A percentile compares a stretch with the other conserved stretches of the same genome.
Evolutionary conservation across 2,797 vertebrate species (phyloP).

Genomic region (Phoxinus dragarum): DNA sequence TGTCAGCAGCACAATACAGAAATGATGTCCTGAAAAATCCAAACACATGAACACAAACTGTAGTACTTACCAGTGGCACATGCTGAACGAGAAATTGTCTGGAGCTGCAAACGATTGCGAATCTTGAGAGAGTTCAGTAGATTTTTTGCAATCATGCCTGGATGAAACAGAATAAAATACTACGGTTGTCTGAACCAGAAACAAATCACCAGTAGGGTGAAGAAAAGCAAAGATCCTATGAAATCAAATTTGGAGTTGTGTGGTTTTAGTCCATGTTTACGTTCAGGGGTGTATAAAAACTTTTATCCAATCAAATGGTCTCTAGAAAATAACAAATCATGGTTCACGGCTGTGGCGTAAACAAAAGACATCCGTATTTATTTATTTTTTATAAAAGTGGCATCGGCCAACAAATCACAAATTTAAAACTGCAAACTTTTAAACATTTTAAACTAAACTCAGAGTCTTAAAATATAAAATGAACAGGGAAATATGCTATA

Average conservation of each 20-base stretch:
- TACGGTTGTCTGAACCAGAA: background rate
- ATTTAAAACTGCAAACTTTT: background rate
- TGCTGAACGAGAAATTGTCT: slow-evolving; percentile 69
- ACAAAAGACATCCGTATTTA: no score
- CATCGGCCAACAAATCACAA: background rate
- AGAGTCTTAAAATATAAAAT: background rate
- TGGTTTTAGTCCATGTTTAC: background rate
- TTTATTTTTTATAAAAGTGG: background rate
- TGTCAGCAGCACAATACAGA: background rate
- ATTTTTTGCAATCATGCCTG: slow-evolving; percentile 72
- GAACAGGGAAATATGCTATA: background rate
- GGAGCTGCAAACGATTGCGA: slow-evolving; percentile 71
- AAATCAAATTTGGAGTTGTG: background rate
- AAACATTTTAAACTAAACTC: background rate
- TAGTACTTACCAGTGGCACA: slow-evolving; percentile 69
- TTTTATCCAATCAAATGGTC: background rate
- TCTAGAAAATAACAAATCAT: background rate
- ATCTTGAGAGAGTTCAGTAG: slow-evolving; percentile 72
- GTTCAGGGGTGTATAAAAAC: background rate
- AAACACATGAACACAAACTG: background rate
- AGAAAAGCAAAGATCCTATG: background rate
- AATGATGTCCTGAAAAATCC: background rate
- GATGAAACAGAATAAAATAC: slow-evolving; percentile 18
- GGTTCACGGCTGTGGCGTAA: background rate
- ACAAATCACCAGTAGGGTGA: background rate